phyloP scores from a whole-genome alignment of 2,113 vertebrate species.

The Pteronura brasiliensis region DNA sequence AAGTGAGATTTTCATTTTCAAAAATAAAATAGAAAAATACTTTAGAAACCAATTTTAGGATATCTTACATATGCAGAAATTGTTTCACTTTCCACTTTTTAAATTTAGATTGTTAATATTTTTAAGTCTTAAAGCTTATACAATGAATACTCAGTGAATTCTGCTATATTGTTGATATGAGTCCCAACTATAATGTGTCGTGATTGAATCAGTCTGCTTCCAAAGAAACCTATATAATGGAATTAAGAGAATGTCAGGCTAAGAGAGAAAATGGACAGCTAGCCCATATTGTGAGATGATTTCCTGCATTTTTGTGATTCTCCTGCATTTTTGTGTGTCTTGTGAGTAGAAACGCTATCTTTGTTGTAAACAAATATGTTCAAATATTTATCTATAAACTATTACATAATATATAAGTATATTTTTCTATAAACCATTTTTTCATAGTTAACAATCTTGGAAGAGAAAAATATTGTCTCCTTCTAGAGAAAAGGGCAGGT shows the following conservation, averaged over 20 bases:
- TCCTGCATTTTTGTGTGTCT: neutral
- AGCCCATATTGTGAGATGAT: neutral
- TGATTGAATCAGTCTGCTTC: neutral
- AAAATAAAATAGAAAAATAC: neutral
- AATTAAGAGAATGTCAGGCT: neutral
- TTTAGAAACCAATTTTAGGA: neutral
- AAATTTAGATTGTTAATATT: neutral
- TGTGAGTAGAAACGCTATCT: neutral
- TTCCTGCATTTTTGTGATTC: neutral
- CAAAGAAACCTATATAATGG: neutral
- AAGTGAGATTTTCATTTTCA: neutral
- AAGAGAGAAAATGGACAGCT: neutral
- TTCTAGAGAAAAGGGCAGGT: neutral
- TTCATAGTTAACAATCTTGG: neutral
- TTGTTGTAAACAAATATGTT: neutral
- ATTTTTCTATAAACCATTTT: neutral
- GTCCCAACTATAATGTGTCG: neutral
- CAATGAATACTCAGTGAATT: neutral
- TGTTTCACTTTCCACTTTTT: neutral
- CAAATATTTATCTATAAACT: neutral
- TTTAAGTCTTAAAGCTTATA: neutral
- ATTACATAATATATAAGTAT: too few species aligned
- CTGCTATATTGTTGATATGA: neutral
- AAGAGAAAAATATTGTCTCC: neutral
- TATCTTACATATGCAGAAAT: neutral